Base-by-base conservation (phyloP, 2,888 invertebrate genomes). In the Pteria penguin region DNA sequence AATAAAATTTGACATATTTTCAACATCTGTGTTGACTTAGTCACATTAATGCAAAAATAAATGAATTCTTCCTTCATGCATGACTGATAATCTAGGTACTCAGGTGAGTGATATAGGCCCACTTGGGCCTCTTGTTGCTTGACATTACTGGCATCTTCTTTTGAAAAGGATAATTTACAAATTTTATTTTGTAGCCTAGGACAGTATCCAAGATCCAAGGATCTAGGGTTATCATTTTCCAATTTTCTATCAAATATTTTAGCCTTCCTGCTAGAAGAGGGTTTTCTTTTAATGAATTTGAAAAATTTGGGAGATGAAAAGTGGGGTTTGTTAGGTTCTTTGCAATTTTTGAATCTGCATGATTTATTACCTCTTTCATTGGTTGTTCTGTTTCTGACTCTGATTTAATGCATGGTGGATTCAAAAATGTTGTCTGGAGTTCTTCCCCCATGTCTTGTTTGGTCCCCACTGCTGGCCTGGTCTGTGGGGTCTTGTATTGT, bases 241-340 rank as follows among this genome's bases (percentile, higher is more conserved):
- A 57, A 24, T 57, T 57, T 24, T 57, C 57, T 57, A 57, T 57
- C 18, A 57, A 57, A 57, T 57, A 22, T 57, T 57, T 1, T 57
- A 57, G 18, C 22, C 57, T 57, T 57, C 57, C 57, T 24, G 57
- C 57, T 26, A 60, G 60, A 26, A 18, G 60, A 60, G 8, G 22
- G 27, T 60, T 60, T 60, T 4, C 60, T 60, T 24, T 60, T 60
- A 29, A 26, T 60, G 60, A 18, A 26, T 60, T 26, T 22, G 27
- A 22, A n/a, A 60, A 60, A 26, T 60, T 60, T 60, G 60, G 60
- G 18, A 60, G 60, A 60, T 60, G 60, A 60, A 26, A 26, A 60
- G 60, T 24, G 22, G 27, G 11, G 27, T 60, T 5, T 60, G 27
- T 60, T 22, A n/a, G 18, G 22, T 57, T 22, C 22, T n/a, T 24